Evolutionary conservation across 2,888 invertebrate species (phyloP), one percentile per base, ranked within the genome.

Genomic region (Nomada lathburiana): DNA sequence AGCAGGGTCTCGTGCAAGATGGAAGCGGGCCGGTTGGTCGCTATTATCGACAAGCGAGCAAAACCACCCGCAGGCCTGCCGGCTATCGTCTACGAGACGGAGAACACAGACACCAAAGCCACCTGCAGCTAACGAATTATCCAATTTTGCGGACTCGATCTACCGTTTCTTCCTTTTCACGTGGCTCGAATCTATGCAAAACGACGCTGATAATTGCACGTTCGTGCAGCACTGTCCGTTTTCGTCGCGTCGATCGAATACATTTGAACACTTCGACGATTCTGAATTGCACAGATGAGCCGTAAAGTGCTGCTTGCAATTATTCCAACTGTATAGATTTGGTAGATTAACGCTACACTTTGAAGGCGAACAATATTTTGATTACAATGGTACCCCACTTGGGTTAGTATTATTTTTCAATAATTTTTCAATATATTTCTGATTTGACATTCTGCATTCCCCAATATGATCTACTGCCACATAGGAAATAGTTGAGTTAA

Each of bases 81-180:
- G 55, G 55, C 52, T 65, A 80, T 85, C 57, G 63, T 67, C 84
- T 69, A 68, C n/a, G 62, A 80, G 74, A 71, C 68, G 69, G 74
- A 52, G 68, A 78, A 78, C 53, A 62, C 57, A 23, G 47, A 13
- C 64, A 13, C 29, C 26, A 69, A 76, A 62, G 80, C 75, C 80
- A 85, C 85, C 87, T 82, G 85, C 84, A 84, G 84, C 76, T 74
- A 69, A 82, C 84, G 83, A 89, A 90, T 89, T 89, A 86, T 89
- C 84, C 87, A 87, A 89, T 89, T 89, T 87, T 73, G 73, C 42
- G 47, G 52, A 53, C 63, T 42, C 18, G 47, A 23, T 64, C 55
- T 13, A 42, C 63, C 42, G 72, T 73, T 69, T 73, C 62, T 55
- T 36, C 57, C 36, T 63, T 59, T 53, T 63, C 57, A 13, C 62